These are phyloP conservation scores for Cephus nigrinus DNA, from an alignment of 2,888 invertebrate species.

Conservation along the genomic window DNA sequence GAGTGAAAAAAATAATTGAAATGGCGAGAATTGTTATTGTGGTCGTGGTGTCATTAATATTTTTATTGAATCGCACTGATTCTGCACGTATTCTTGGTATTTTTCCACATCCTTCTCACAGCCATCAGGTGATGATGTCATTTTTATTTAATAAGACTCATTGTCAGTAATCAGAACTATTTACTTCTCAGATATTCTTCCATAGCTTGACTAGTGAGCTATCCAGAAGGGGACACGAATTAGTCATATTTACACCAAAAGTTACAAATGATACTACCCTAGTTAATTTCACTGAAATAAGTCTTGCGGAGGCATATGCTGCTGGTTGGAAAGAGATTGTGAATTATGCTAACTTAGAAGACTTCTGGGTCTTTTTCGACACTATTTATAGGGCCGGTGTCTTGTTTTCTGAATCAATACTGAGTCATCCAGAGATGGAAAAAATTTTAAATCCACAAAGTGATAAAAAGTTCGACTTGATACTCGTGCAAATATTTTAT, in stretches of 20 bases:
- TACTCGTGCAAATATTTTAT: slow-evolving; percentile 1
- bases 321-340: neutral
- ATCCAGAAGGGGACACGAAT: slow-evolving; percentile 35
- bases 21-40: neutral
- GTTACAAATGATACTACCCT: slow-evolving; percentile 33
- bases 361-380: neutral
- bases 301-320: neutral
- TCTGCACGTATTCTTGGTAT: slow-evolving; percentile 37
- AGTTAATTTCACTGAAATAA: slow-evolving; percentile 35
- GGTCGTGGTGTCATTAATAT: neutral
- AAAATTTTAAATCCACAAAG: slow-evolving; percentile 2
- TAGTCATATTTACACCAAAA: slow-evolving; percentile 39
- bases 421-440: slow-evolving; percentile 13
- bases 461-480: slow-evolving; percentile 9
- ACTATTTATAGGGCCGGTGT: neutral
- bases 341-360: neutral
- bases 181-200: slow-evolving; percentile 23
- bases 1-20: neutral
- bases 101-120: slow-evolving; percentile 40
- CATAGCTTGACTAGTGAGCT: slow-evolving; percentile 37
- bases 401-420: neutral
- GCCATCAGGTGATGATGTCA: slow-evolving; percentile 37
- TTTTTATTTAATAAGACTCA: neutral
- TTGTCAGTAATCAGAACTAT: neutral
- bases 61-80: neutral